Evolutionary conservation across 2,113 vertebrate species (phyloP).

Genomic region (cat (Felis catus)): DNA sequence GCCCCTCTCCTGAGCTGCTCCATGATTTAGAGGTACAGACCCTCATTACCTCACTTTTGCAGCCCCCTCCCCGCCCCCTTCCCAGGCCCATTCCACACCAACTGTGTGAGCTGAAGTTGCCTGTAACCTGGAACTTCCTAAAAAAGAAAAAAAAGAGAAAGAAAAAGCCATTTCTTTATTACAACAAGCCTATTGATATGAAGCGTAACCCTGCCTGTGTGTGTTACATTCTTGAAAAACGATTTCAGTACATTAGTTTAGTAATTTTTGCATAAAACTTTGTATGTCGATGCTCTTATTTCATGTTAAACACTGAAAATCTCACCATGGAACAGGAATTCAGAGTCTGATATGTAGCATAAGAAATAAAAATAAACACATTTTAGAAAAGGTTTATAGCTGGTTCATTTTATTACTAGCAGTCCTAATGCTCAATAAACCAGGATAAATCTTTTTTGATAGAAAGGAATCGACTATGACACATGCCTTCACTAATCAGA

Average conservation of each 20-base stretch:
- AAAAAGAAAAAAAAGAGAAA: slow-evolving; percentile 35
- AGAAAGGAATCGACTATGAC: not conserved
- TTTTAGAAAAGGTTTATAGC: not conserved
- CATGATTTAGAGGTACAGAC: not conserved
- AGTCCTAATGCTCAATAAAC: not conserved
- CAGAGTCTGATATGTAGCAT: not conserved
- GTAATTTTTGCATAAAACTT: not conserved
- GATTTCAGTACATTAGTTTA: not conserved
- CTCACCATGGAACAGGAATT: not conserved
- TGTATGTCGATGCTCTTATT: slow-evolving; percentile 5
- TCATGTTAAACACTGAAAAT: not conserved
- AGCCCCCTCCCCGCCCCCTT: not conserved
- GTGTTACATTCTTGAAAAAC: not conserved
- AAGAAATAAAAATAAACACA: not conserved
- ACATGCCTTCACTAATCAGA: not conserved
- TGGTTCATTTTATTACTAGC: not conserved
- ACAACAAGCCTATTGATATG: not conserved
- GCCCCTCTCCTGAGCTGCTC: not conserved
- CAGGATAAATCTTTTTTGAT: not conserved
- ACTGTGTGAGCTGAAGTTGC: slow-evolving; percentile 15
- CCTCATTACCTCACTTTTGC: not conserved
- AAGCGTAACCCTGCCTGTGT: not conserved
- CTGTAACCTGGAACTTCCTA: slow-evolving; percentile 49
- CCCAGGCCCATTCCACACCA: slow-evolving; percentile 23
- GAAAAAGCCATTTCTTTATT: slow-evolving; percentile 36